phyloP scores from a whole-genome alignment of 2,113 vertebrate species.

The Galeopterus variegatus region DNA sequence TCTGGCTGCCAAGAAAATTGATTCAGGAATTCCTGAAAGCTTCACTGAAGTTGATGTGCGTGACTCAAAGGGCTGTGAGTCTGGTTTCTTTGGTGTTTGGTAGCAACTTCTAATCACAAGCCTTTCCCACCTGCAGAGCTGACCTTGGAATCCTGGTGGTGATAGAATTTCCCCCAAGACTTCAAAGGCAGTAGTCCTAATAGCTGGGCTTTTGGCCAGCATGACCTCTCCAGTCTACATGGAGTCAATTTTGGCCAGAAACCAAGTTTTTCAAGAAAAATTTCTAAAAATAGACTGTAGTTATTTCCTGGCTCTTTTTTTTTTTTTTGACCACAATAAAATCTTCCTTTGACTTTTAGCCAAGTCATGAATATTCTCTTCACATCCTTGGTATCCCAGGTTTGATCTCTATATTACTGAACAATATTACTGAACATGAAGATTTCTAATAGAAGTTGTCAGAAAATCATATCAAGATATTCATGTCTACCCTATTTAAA shows the following conservation, averaged over 20 bases:
- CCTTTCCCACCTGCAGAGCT: background rate
- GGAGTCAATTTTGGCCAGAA: constrained; percentile 20
- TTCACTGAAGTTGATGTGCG: background rate
- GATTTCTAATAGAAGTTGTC: background rate
- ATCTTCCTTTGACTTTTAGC: constrained; percentile 33
- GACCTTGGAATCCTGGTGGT: background rate
- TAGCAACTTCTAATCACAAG: background rate
- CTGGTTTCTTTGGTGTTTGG: background rate
- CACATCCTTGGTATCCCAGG: background rate
- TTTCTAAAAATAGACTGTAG: background rate
- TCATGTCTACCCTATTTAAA: background rate
- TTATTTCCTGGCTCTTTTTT: background rate
- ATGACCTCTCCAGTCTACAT: background rate
- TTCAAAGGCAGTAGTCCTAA: background rate
- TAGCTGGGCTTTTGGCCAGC: background rate
- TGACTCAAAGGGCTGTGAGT: background rate
- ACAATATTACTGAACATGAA: background rate
- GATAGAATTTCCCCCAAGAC: background rate
- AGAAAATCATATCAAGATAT: background rate
- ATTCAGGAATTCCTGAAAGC: background rate
- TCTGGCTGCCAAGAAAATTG: background rate
- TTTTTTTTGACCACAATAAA: background rate
- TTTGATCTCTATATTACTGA: constrained; percentile 11
- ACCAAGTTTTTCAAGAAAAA: constrained; percentile 28
- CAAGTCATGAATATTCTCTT: background rate